Evolutionary conservation across 2,888 invertebrate genomes (phyloP), one percentile per base, ranked within the genome.

Genomic region (Dasypogon diadema): DNA sequence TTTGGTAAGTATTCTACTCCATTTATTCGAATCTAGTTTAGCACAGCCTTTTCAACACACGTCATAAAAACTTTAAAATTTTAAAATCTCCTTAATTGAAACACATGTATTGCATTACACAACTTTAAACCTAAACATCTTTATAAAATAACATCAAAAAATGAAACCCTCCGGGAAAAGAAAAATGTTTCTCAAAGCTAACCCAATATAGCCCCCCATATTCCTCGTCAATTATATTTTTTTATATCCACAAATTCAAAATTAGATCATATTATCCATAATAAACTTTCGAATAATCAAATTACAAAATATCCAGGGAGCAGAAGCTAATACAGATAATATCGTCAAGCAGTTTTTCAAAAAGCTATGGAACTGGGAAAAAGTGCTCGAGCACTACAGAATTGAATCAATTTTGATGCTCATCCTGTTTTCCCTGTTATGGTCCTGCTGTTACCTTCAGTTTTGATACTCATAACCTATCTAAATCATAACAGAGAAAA

Each of bases 371-470:
- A n/a, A n/a, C n/a, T 12, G 51, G 10, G 54, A 24, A 55, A 72
- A 72, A 24, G 18, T 37, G 4, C 42, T 14, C 48, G 60, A 74
- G 22, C 5, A 42, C 74, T 26, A 16, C 51, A 37, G 60, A 74
- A 74, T 74, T 74, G 74, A 74, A 60, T 74, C 58, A 74, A 74
- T 74, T 74, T 74, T 60, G 42, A 74, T 60, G 48, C 48, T 46
- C 48, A 30, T 42, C n/a, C 18, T 46, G 37, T 24, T 24, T 24
- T 54, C 26, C 5, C 12, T 18, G 14, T 16, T 46, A 4, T 26
- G 12, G 24, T 12, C 18, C 22, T 22, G 24, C 56, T 24, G 26
- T 37, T 60, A 22, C 37, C 60, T 60, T 60, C 37, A 34, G 34
- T 21, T 16, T 21, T 30, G 34, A 8, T 26, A 34, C 18, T 16